Conservation (phyloP, 1,140 invertebrate genomes). For the Atta colombica region DNA sequence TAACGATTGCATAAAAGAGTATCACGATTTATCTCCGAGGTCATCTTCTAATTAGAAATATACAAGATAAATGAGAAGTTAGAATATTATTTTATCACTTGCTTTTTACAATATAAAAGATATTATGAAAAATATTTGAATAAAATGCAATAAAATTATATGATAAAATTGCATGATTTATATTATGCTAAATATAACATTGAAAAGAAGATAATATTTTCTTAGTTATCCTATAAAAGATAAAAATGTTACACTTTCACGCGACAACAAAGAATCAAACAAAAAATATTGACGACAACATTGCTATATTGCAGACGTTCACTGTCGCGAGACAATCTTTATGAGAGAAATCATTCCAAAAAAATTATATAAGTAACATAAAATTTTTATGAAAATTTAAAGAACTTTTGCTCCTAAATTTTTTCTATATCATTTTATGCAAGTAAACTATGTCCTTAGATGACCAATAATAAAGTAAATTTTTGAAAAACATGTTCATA, state of each 20-base stretch:
- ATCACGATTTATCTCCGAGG: not conserved
- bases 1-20: constrained; percentile 59
- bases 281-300: constrained; percentile 1
- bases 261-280: constrained; percentile 1
- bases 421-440: not conserved
- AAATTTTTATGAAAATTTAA: not conserved
- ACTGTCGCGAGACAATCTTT: not conserved
- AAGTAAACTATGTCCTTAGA: not conserved
- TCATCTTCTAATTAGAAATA: not conserved
- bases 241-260: constrained; percentile 47
- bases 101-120: not conserved
- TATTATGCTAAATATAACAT: not conserved
- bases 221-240: constrained; percentile 21
- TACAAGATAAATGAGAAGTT: not conserved
- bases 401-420: not conserved
- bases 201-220: not conserved
- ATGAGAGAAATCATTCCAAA: not conserved
- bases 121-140: not conserved
- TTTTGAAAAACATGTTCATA: not conserved
- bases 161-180: not conserved
- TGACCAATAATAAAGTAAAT: not conserved
- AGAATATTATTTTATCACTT: not conserved
- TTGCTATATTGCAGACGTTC: not conserved
- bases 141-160: not conserved
- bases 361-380: not conserved